A percentile compares a stretch with the other conserved stretches of the same genome.
These are phyloP conservation scores for Leuciscus waleckii DNA, from an alignment of 2,797 vertebrate genomes.

Conservation along the genomic window DNA sequence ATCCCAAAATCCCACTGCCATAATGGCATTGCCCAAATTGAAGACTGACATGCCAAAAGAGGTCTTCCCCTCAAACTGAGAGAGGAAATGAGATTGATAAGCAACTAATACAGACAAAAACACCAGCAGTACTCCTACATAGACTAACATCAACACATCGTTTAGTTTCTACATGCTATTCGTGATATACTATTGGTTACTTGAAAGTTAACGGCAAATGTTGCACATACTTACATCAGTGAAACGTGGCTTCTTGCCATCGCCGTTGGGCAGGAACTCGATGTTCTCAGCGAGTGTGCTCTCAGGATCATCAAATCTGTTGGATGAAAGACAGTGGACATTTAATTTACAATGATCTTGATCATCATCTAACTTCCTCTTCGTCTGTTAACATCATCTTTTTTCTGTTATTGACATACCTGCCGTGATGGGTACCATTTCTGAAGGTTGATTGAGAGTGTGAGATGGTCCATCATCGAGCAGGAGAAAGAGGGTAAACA, in stretches of 20 bases:
- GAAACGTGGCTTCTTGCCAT: constrained; percentile 88
- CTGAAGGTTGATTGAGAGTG: constrained; percentile 63
- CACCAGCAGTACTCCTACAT: neutral
- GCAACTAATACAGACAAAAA: constrained; percentile 1
- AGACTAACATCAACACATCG: neutral
- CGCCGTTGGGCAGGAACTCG: constrained; percentile 84
- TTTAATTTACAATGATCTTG: neutral
- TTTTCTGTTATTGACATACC: constrained; percentile 69
- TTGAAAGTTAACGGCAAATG: neutral
- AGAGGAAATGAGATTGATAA: constrained; percentile 35
- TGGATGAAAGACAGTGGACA: constrained; percentile 12
- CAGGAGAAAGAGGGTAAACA: constrained; percentile 71
- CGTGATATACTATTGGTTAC: neutral
- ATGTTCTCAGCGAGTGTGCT: constrained; percentile 78
- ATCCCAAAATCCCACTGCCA: constrained; percentile 97
- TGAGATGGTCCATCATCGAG: constrained; percentile 68
- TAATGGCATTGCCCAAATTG: constrained; percentile 98
- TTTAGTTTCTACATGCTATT: neutral
- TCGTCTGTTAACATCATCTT: neutral
- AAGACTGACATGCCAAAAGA: constrained; percentile 98
- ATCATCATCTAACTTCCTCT: neutral
- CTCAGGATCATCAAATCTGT: constrained; percentile 85
- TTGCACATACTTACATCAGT: constrained; percentile 85
- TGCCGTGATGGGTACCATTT: constrained; percentile 75
- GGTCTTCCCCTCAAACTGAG: constrained; percentile 96